phyloP scores from a whole-genome alignment of 1,140 invertebrate species.

The Araneus ventricosus region DNA sequence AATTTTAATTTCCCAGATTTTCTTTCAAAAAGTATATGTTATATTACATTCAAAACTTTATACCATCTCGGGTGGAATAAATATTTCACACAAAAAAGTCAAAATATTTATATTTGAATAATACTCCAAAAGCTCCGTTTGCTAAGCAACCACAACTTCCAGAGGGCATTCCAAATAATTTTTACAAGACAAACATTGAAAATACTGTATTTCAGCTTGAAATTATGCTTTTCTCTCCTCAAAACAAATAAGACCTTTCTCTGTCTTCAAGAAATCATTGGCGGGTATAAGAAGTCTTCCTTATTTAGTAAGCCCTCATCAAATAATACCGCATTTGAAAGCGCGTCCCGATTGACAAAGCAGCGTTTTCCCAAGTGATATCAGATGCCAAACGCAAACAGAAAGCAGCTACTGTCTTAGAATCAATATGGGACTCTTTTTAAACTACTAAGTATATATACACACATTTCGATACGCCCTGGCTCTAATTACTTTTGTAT shows the following conservation, averaged over 20 bases:
- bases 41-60: too few species aligned
- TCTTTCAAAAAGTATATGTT: too few species aligned
- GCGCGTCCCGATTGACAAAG: background rate
- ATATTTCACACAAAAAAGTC: background rate
- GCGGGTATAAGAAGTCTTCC: background rate
- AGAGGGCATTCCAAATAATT: background rate
- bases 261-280: background rate
- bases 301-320: background rate
- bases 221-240: background rate
- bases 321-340: background rate
- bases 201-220: background rate
- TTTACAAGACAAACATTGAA: background rate
- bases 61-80: too few species aligned
- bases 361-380: background rate
- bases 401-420: conserved; percentile 5
- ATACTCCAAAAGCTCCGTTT: background rate
- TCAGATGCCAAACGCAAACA: background rate
- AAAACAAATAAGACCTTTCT: background rate
- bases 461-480: conserved; percentile 22
- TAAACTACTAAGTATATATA: background rate
- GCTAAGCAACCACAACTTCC: background rate
- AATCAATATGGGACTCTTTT: background rate
- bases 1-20: too few species aligned
- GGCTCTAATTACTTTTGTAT: conserved; percentile 26
- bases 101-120: background rate